Evolutionary conservation across 2,888 invertebrate genomes (phyloP).

Genomic region (Pilophorus perplexus): DNA sequence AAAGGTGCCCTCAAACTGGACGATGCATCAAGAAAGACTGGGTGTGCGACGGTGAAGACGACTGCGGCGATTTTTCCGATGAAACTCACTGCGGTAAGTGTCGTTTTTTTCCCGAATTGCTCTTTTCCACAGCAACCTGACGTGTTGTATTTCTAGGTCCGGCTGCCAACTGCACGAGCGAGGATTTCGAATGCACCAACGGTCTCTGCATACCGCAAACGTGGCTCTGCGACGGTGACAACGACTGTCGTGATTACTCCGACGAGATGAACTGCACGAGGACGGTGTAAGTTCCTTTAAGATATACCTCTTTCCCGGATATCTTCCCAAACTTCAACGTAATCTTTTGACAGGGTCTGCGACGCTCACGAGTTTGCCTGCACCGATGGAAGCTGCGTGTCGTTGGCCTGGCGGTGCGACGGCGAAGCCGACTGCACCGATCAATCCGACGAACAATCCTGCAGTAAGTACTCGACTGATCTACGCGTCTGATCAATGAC

Average conservation of each 20-base stretch:
- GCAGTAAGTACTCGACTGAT: slow-evolving; percentile 47
- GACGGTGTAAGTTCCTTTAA: slow-evolving; percentile 44
- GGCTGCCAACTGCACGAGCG: slow-evolving; percentile 47
- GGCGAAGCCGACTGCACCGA: slow-evolving; percentile 79
- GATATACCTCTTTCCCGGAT: not conserved
- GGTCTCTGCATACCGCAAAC: slow-evolving; percentile 49
- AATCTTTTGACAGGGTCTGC: slow-evolving; percentile 51
- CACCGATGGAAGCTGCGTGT: slow-evolving; percentile 74
- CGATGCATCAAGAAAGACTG: slow-evolving; percentile 65
- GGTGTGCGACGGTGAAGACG: slow-evolving; percentile 49
- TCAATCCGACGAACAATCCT: slow-evolving; percentile 65
- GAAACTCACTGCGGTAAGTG: slow-evolving; percentile 48
- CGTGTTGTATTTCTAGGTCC: slow-evolving; percentile 30
- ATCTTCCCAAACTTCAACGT: not conserved
- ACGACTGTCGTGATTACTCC: slow-evolving; percentile 54
- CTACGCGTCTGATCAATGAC: not conserved
- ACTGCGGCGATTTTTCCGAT: slow-evolving; percentile 49
- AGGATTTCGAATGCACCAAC: slow-evolving; percentile 49
- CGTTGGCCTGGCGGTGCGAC: slow-evolving; percentile 72
- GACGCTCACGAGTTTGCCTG: slow-evolving; percentile 69
- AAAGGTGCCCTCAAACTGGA: slow-evolving; percentile 69
- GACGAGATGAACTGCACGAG: slow-evolving; percentile 53
- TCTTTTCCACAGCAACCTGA: not conserved
- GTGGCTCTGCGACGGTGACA: slow-evolving; percentile 52
- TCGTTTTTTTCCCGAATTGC: not conserved